Conservation (phyloP, 2,113 vertebrate genomes). For the Setophaga kirtlandii region DNA sequence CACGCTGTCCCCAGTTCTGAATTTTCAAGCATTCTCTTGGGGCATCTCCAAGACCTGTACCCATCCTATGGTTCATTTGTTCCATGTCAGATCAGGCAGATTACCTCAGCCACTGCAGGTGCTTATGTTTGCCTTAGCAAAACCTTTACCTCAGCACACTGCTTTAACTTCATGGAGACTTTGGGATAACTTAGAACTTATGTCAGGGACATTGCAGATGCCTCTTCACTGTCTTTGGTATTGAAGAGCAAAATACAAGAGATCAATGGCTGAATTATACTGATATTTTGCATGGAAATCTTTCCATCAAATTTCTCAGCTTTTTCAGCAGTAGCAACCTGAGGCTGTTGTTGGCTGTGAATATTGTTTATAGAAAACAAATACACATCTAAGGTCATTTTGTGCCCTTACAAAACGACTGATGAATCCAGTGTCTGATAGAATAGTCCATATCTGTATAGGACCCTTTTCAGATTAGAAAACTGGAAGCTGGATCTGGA, state of each 20-base stretch:
- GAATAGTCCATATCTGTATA: background rate
- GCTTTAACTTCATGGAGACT: background rate
- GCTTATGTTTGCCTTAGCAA: background rate
- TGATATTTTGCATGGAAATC: background rate
- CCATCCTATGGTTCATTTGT: background rate
- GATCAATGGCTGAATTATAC: background rate
- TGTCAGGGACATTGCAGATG: background rate
- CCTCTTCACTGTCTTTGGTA: background rate
- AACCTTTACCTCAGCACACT: background rate
- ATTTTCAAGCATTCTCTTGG: background rate
- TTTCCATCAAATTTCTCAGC: background rate
- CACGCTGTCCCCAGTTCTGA: background rate
- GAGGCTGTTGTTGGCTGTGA: background rate
- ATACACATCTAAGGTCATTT: background rate
- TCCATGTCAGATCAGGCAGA: background rate
- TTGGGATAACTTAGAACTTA: background rate
- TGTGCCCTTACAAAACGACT: background rate
- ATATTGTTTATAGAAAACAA: background rate
- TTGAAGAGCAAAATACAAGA: background rate
- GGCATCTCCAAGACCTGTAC: background rate
- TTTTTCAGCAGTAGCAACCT: background rate
- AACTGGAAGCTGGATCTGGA: background rate
- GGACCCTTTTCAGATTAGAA: background rate
- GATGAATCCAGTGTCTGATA: background rate
- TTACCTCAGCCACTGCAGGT: background rate